phyloP scores from a whole-genome alignment of 2,888 invertebrate genomes.

The Drosophila neonasuta region DNA sequence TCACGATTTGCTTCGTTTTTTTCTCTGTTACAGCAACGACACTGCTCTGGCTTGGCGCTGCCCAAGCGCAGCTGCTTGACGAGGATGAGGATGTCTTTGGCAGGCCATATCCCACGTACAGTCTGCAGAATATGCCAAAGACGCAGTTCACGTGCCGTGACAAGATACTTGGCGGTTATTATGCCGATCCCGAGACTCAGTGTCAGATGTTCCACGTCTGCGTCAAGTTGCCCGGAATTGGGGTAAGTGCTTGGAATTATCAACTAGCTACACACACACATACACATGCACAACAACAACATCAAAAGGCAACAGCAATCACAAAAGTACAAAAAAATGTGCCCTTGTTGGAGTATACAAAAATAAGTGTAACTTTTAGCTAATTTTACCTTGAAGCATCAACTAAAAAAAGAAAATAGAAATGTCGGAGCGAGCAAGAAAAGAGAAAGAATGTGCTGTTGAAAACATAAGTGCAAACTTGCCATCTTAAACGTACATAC shows the following conservation, averaged over 20 bases:
- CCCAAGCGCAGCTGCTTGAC: conserved; percentile 64
- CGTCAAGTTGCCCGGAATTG: conserved; percentile 91
- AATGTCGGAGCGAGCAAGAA: too few species aligned
- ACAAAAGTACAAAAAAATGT: not conserved
- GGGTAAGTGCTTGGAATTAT: conserved; percentile 82
- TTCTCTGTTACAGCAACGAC: conserved; percentile 54
- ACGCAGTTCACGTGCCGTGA: conserved; percentile 89
- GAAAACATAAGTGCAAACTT: too few species aligned
- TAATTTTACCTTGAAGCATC: not conserved
- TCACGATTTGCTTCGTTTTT: conserved; percentile 46
- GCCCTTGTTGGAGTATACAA: not conserved
- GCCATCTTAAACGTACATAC: too few species aligned
- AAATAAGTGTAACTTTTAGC: not conserved
- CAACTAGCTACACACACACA: conserved; percentile 2
- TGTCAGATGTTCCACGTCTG: conserved; percentile 96
- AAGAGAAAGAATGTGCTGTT: too few species aligned
- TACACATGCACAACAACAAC: conserved; percentile 17
- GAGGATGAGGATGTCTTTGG: conserved; percentile 72
- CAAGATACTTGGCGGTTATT: conserved; percentile 93
- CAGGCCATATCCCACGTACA: conserved; percentile 84
- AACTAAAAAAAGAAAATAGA: not conserved
- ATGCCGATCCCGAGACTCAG: conserved; percentile 92
- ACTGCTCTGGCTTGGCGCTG: conserved; percentile 41
- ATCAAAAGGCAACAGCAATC: conserved; percentile 12
- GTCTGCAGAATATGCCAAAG: conserved; percentile 85